Evolutionary conservation across 2,113 vertebrate genomes (phyloP).

Genomic region (Lathamus discolor): DNA sequence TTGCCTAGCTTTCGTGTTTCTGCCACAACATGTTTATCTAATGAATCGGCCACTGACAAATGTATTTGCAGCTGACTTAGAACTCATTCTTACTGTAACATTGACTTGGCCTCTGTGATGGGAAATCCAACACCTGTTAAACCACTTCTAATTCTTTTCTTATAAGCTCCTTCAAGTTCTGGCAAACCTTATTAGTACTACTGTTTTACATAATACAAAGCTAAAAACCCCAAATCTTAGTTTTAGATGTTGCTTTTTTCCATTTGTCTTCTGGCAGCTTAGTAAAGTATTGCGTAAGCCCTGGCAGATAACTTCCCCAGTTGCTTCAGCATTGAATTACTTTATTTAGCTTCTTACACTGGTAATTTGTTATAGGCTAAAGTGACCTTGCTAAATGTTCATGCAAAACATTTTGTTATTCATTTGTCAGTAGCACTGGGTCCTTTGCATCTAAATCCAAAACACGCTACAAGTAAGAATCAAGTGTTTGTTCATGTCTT

Average conservation of each 20-base stretch:
- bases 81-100: neutral
- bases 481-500: fast-evolving
- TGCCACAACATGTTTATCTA: neutral
- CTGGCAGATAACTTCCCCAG: neutral
- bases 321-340: neutral
- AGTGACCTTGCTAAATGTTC: neutral
- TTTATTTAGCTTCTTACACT: neutral
- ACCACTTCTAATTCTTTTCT: neutral
- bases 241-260: neutral
- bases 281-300: neutral
- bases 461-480: neutral
- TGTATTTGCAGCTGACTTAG: neutral
- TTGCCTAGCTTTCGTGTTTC: neutral
- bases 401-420: neutral
- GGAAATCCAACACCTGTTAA: neutral
- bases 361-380: neutral
- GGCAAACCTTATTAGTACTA: neutral
- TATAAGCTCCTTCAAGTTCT: neutral
- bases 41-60: neutral
- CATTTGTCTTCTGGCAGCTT: neutral
- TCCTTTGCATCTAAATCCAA: neutral
- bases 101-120: neutral
- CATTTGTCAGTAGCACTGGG: neutral
- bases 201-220: neutral
- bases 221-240: neutral